A percentile compares a stretch with the other conserved stretches of the same genome.
Evolutionary conservation across 2,888 invertebrate species (phyloP).

Genomic region (Drosophila ezoana): DNA sequence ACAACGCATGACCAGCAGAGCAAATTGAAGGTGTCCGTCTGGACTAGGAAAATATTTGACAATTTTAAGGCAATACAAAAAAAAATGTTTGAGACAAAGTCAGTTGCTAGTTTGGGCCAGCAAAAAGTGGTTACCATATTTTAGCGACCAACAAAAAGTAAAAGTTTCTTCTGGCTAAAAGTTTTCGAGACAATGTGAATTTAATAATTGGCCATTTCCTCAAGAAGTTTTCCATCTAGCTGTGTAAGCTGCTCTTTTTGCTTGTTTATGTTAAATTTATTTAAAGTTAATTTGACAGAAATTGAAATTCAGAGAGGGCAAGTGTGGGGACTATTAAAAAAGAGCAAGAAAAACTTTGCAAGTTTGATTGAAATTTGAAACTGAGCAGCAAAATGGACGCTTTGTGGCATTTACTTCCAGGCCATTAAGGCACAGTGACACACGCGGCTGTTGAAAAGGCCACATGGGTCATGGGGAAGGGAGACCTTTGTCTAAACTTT

Average conservation of each 20-base stretch:
- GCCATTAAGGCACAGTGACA: conserved; percentile 57
- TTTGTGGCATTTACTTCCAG: conserved; percentile 53
- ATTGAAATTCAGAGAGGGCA: conserved; percentile 34
- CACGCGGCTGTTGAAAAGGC: conserved; percentile 24
- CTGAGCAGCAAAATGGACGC: conserved; percentile 32
- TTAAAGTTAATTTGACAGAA: conserved; percentile 48
- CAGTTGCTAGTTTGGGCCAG: not conserved
- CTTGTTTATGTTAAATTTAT: conserved; percentile 43
- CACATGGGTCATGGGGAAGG: not conserved
- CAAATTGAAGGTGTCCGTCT: conserved; percentile 6
- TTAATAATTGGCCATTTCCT: conserved; percentile 37
- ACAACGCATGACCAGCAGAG: conserved; percentile 13
- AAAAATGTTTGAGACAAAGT: conserved; percentile 14
- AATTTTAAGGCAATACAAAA: conserved; percentile 1
- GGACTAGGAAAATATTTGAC: not conserved
- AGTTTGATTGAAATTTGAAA: conserved; percentile 55
- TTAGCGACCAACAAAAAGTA: not conserved
- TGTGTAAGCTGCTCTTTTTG: conserved; percentile 20
- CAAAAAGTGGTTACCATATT: not conserved
- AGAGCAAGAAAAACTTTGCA: conserved; percentile 34
- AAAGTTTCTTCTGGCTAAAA: conserved; percentile 18
- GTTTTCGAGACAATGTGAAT: conserved; percentile 27
- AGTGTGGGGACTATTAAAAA: conserved; percentile 1
- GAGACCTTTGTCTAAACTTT: conserved; percentile 55
- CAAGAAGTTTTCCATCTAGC: conserved; percentile 23